A percentile compares a stretch with the other conserved stretches of the same genome.
These are phyloP conservation scores for Epinephelus coioides DNA, from an alignment of 2,797 vertebrate genomes.

Conservation along the genomic window DNA sequence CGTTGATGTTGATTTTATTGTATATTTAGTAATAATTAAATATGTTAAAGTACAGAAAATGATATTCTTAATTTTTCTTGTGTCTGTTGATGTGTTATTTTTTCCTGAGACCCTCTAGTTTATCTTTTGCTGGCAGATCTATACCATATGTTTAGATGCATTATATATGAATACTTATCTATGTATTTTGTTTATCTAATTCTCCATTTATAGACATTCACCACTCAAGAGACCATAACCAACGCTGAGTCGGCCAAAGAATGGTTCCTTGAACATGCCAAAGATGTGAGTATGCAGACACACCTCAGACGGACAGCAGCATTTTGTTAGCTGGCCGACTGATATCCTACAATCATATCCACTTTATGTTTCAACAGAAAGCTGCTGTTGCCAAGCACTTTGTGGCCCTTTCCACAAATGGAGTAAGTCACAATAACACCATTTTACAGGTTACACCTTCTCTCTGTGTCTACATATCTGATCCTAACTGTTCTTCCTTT, in stretches of 20 bases:
- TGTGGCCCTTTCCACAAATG: constrained; percentile 96
- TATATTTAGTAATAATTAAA: background rate
- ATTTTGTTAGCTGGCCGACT: background rate
- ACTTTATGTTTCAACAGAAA: constrained; percentile 71
- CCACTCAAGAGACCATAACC: constrained; percentile 98
- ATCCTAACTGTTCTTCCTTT: constrained; percentile 11
- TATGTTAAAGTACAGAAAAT: background rate
- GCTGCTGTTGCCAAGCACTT: constrained; percentile 96
- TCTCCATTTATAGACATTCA: constrained; percentile 90
- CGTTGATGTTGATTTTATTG: background rate
- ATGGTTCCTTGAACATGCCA: constrained; percentile 92
- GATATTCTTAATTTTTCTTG: background rate
- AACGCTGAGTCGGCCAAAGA: constrained; percentile 96
- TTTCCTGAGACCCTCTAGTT: background rate
- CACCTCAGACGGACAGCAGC: background rate
- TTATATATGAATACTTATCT: background rate
- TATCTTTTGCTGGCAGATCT: background rate
- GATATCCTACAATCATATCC: background rate
- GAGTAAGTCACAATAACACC: constrained; percentile 84
- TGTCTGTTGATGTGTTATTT: background rate
- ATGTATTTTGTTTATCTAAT: background rate
- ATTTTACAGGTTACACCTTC: background rate
- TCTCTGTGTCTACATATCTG: background rate
- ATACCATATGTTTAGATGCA: background rate
- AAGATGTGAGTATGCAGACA: constrained; percentile 88